Evolutionary conservation across 2,113 vertebrate species (phyloP), one percentile per base, ranked within the genome.

Genomic region (Trinectes maculatus): DNA sequence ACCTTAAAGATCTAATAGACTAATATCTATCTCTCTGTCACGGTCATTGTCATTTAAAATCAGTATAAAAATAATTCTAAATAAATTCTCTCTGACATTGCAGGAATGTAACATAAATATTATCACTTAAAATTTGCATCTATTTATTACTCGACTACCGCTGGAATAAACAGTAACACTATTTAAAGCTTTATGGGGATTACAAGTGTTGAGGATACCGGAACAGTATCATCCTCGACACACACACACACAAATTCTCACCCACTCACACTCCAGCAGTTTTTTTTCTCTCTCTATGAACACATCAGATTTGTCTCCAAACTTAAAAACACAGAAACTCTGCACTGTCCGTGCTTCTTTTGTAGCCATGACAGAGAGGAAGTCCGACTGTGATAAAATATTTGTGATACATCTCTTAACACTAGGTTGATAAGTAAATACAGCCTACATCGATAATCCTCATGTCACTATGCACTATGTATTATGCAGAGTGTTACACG

Each of bases 381-480:
- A 62, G 58, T 42, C 7, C 65, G 43, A 49, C 37, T 56, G 49
- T 54, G 49, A 77, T 79, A 88, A 81, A 83, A 67, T 73, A 80
- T 74, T 85, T 83, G 71, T 78, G 79, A 89, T 90, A 87, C 91
- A 92, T 92, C 91, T 92, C 89, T 91, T 82, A 91, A 90, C 91
- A 90, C 90, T 87, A 83, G 88, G 84, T 89, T 90, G 90, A 92
- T 92, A 91, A 93, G 92, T 94, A 92, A 93, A 92, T 90, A 92
- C 92, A 90, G 85, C 72, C 91, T 88, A 91, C 88, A 87, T 88
- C 36, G 26, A 86, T 93, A 93, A 95, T 93, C 94, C 92, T 89
- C 71, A 75, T 89, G 73, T 84, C 81, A 79, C 80, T 87, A 87
- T 75, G 86, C 81, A 84, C 91, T 92, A 88, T 91, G 90, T 85